Base-by-base conservation (phyloP, 1,140 invertebrate genomes). In the Zaprionus ghesquierei region DNA sequence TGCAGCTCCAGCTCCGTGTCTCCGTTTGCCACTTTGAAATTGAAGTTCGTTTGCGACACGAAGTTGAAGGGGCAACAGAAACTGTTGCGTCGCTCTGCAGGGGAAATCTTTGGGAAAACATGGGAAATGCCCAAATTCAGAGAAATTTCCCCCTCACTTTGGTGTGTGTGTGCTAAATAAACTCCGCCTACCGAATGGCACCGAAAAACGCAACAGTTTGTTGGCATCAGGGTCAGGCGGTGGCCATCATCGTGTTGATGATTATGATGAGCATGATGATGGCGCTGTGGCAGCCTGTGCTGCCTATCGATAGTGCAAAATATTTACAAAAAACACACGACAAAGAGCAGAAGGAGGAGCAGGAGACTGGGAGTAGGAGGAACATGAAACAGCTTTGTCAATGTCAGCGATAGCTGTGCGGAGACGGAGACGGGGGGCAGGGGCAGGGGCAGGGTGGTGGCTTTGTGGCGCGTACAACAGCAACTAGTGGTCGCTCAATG, bases 271-370 rank as follows among this genome's bases (percentile, higher is more conserved):
- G 29, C 5, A 27, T 13, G 49, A 51, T 23, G 49, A 20, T 20
- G 15, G n/a, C 6, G 2, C n/a, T 23, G 46, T 22, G 4, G 27
- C 35, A 41, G 51, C 55, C 27, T 69, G 56, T 55, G 20, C 49
- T 61, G 68, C 69, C 75, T 86, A 87, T 79, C 82, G 82, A 87
- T 87, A 77, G 84, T 80, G 77, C 69, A 82, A 87, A 87, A 89
- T 87, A 86, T 89, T 82, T 82, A 61, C 79, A 79, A 62, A 63
- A 53, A 49, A 44, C 6, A 13, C 35, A 15, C 12, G 27, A 60
- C 15, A 51, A 9, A 9, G 35, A 38, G 35, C 6, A 31, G 29
- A 0, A 31, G 6, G 29, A 31, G 5, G n/a, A 38, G n/a, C 1
- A n/a, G n/a, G 5, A 10, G 13, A 27, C 4, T 6, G 6, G 25